Conservation (phyloP, 2,888 invertebrate species). For the Parasteatoda lunata region DNA sequence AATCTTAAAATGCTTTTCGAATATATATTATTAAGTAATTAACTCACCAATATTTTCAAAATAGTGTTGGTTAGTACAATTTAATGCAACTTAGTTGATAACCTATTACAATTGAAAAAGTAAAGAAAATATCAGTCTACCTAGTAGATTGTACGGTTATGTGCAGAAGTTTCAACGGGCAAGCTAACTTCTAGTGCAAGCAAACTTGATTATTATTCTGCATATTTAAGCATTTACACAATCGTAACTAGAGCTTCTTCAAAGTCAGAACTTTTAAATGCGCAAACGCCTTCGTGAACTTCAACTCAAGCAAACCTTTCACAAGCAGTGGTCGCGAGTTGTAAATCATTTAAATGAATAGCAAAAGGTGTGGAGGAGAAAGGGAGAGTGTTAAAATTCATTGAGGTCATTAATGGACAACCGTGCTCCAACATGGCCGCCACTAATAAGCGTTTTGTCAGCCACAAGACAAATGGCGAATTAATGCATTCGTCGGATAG, state of each 20-base stretch:
- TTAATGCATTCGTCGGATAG: constrained; percentile 51
- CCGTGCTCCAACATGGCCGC: neutral
- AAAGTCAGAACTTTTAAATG: neutral
- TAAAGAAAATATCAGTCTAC: no score
- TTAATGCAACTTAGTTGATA: no score
- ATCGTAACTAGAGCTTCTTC: neutral
- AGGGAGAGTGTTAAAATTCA: neutral
- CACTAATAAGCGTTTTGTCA: constrained; percentile 41
- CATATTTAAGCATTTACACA: no score
- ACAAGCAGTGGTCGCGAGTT: neutral
- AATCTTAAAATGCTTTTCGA: no score
- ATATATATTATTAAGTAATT: no score
- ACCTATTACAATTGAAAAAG: no score
- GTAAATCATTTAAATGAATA: neutral
- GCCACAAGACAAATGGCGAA: constrained; percentile 38
- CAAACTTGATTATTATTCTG: no score
- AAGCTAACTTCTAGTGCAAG: no score
- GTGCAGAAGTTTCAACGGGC: no score
- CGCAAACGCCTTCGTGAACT: neutral
- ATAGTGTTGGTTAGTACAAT: no score
- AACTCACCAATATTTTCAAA: no score
- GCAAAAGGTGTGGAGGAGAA: neutral
- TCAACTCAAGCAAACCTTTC: neutral
- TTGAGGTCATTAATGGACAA: neutral
- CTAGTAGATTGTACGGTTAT: no score